A percentile compares a stretch with the other conserved stretches of the same genome.
These are phyloP conservation scores for Piezodorus guildinii DNA, from an alignment of 1,140 invertebrate species.

Conservation along the genomic window DNA sequence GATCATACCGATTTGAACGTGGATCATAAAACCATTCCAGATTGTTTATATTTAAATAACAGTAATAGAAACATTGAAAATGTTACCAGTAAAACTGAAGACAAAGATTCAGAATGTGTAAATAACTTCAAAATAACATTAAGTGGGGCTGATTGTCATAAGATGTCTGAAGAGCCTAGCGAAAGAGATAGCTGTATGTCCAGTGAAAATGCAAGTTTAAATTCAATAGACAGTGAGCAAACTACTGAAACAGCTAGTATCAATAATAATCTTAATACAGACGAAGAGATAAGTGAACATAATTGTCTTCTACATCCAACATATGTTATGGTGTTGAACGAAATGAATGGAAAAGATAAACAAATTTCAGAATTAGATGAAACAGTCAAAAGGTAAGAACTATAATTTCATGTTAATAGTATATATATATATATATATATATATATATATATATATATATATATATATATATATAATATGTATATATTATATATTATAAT, in stretches of 20 bases:
- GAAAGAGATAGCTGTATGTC: background rate
- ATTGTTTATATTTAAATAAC: background rate
- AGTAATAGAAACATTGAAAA: background rate
- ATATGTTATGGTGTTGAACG: background rate
- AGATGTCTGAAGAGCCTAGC: background rate
- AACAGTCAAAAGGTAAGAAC: background rate
- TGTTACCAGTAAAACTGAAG: background rate
- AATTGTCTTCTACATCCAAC: conserved; percentile 4
- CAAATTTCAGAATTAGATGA: background rate
- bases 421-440: background rate
- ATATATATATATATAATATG: too few relatives aligned
- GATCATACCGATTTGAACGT: too few relatives aligned
- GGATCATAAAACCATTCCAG: too few relatives aligned
- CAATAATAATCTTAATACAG: background rate
- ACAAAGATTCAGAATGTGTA: background rate
- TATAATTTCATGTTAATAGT: background rate
- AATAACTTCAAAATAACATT: background rate
- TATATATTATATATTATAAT: too few relatives aligned
- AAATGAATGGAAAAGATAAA: background rate
- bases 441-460: background rate
- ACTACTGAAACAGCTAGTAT: background rate
- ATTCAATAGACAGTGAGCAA: background rate
- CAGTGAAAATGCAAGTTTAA: background rate
- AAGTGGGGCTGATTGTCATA: background rate
- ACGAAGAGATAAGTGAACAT: background rate